phyloP scores from a whole-genome alignment of 2,888 invertebrate genomes.

The Cheilosia soror region DNA sequence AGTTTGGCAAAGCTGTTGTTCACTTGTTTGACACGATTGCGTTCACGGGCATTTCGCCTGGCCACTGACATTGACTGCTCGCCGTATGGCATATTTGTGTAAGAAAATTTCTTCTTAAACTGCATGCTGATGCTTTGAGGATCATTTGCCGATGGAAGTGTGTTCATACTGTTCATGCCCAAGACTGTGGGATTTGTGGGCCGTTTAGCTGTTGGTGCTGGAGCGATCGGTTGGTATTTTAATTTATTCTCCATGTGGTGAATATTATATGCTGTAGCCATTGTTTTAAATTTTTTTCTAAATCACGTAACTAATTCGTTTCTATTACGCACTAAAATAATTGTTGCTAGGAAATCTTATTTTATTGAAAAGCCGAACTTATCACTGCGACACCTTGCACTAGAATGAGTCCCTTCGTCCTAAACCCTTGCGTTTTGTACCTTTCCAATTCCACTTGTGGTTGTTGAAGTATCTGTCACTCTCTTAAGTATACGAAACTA shows the following conservation, averaged over 20 bases:
- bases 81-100: slow-evolving; percentile 88
- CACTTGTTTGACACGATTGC: slow-evolving; percentile 97
- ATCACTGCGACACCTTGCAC: slow-evolving; percentile 84
- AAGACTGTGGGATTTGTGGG: slow-evolving; percentile 57
- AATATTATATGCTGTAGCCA: slow-evolving; percentile 73
- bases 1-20: slow-evolving; percentile 97
- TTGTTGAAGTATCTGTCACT: slow-evolving; percentile 50
- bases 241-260: slow-evolving; percentile 76
- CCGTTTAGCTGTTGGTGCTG: slow-evolving; percentile 84
- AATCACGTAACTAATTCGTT: slow-evolving; percentile 59
- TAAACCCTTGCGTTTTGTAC: slow-evolving; percentile 84
- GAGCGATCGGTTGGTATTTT: slow-evolving; percentile 84
- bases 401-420: slow-evolving; percentile 85
- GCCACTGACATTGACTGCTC: slow-evolving; percentile 94
- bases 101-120: slow-evolving; percentile 89
- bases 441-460: slow-evolving; percentile 77
- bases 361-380: slow-evolving; percentile 78
- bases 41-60: slow-evolving; percentile 95
- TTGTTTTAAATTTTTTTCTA: slow-evolving; percentile 39
- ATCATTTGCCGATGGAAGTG: slow-evolving; percentile 43
- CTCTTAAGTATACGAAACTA: slow-evolving; percentile 39
- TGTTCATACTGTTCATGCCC: slow-evolving; percentile 75
- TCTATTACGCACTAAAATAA: slow-evolving; percentile 46
- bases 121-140: slow-evolving; percentile 40
- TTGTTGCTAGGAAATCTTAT: slow-evolving; percentile 45